Conservation (phyloP, 2,797 vertebrate species). For the Mallotus villosus region DNA sequence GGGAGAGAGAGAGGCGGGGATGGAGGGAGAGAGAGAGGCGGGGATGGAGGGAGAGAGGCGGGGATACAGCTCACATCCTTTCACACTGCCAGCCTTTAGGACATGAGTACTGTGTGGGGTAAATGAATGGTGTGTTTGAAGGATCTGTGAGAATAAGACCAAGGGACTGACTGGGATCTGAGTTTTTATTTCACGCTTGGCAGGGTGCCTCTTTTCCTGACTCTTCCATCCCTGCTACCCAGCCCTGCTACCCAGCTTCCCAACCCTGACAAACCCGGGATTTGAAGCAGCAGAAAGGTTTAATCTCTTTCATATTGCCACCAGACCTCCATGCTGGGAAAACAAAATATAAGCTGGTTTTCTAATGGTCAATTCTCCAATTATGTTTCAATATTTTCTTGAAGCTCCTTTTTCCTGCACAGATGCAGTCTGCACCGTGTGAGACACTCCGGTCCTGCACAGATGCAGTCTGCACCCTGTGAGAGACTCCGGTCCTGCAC, state of each 20-base stretch:
- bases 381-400: conserved; percentile 28
- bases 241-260: no score
- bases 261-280: no score
- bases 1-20: background rate
- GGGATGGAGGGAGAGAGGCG: conserved; percentile 13
- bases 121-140: background rate
- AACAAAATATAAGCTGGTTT: no score
- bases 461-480: background rate
- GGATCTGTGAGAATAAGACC: background rate
- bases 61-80: no score
- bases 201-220: no score
- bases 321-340: no score
- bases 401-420: conserved; percentile 17
- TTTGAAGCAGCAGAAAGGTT: no score
- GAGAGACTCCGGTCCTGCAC: background rate
- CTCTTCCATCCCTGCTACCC: no score
- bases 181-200: no score
- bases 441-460: no score
- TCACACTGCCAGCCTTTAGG: no score
- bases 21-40: conserved; percentile 16
- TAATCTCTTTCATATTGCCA: no score
- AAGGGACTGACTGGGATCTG: conserved; percentile 24
- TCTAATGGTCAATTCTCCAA: background rate
- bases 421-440: background rate
- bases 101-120: background rate